Evolutionary conservation across 2,888 invertebrate species (phyloP).

Genomic region (Xanthia icteritia): DNA sequence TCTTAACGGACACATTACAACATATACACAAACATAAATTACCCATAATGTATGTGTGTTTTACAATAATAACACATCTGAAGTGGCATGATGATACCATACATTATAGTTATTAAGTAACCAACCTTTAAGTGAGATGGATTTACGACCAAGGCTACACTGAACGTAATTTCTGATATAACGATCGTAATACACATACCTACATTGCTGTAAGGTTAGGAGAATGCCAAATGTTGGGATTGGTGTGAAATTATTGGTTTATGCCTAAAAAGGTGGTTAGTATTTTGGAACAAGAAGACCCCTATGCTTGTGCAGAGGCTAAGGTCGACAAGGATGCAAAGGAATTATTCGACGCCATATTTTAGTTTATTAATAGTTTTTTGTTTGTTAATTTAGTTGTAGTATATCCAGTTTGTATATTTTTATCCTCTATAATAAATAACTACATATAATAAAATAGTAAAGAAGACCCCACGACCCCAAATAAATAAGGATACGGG

Average conservation of each 20-base stretch:
- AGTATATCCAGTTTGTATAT: too few relatives aligned
- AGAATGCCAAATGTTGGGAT: not conserved
- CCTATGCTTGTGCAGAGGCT: too few relatives aligned
- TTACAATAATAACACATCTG: slow-evolving; percentile 46
- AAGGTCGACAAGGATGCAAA: too few relatives aligned
- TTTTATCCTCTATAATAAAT: too few relatives aligned
- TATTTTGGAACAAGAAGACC: not conserved
- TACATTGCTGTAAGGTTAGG: not conserved
- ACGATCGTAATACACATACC: slow-evolving; percentile 26
- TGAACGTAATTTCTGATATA: slow-evolving; percentile 46
- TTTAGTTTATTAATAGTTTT: too few relatives aligned
- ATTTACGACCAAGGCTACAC: slow-evolving; percentile 52
- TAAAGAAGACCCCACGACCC: too few relatives aligned
- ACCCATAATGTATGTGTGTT: slow-evolving; percentile 29
- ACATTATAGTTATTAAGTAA: slow-evolving; percentile 52
- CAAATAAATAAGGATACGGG: not conserved
- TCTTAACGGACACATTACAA: slow-evolving; percentile 16
- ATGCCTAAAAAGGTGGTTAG: not conserved
- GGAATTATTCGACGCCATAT: too few relatives aligned
- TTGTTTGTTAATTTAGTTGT: too few relatives aligned
- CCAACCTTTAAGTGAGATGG: slow-evolving; percentile 53
- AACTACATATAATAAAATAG: too few relatives aligned
- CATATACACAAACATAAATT: slow-evolving; percentile 26
- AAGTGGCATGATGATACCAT: slow-evolving; percentile 52
- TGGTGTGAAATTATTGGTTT: not conserved